Base-by-base conservation (phyloP, 2,888 invertebrate genomes). In the Herminia tarsipennalis region DNA sequence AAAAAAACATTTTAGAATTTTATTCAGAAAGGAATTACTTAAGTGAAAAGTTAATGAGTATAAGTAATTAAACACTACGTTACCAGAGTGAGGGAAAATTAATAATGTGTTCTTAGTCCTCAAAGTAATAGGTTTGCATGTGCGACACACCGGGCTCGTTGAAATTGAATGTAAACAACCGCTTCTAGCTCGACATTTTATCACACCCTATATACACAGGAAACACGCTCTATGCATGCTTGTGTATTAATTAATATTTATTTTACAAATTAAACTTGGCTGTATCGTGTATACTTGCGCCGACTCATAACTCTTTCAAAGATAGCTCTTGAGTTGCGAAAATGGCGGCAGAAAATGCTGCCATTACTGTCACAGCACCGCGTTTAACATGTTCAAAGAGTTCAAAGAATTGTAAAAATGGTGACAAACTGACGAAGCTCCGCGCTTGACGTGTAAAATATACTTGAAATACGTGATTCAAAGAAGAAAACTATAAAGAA, bases 91-190 rank as follows among this genome's bases (percentile, higher is more conserved):
- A 36, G 49, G 47, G 42, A 43, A 58, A 46, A 59, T 58, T 54
- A 63, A 55, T 58, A 38, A 32, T 45, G 45, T 54, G 30, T 55
- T 38, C 44, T 54, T 57, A 49, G 46, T 47, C 44, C 33, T 48
- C 25, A n/a, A n/a, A 56, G 38, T 62, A 54, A 49, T 45, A 45
- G 39, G 40, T 32, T 43, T 48, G 54, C 54, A 28, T 49, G 32
- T 18, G 40, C 36, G 32, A 38, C 36, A 38, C 35, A 49, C 38
- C 47, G 38, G 33, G 42, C 39, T 21, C 32, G 13, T 40, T 45
- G 36, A 57, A 60, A 63, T 63, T 64, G 46, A 60, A 64, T 49
- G 54, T 57, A 54, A 60, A 55, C 42, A 13, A 2, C n/a, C 18
- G 21, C 13, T 17, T 13, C 39, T 25, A 45, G 34, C 29, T 25